A percentile compares a stretch with the other conserved stretches of the same genome.
These are phyloP conservation scores for Lymantria dispar DNA, from an alignment of 2,888 invertebrate species.

Conservation along the genomic window DNA sequence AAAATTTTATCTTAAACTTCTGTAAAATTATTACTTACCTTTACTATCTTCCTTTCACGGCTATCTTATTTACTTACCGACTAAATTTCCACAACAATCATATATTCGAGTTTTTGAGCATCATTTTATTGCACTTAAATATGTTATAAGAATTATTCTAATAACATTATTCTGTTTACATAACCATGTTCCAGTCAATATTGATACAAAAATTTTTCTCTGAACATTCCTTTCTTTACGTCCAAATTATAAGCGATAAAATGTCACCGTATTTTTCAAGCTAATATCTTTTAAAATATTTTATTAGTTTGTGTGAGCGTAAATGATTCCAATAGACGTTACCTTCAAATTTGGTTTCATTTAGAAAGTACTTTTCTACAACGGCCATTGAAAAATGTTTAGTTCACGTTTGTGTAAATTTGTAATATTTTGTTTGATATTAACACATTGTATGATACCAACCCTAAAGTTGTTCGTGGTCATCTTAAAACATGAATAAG, in stretches of 20 bases:
- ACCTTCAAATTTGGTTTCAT: conserved; percentile 19
- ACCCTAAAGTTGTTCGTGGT: no score
- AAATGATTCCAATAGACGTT: conserved; percentile 16
- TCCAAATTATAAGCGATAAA: conserved; percentile 30
- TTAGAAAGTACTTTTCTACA: conserved; percentile 1
- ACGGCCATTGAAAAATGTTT: neutral
- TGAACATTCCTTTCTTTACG: conserved; percentile 23
- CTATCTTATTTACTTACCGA: conserved; percentile 44
- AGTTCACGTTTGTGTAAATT: no score
- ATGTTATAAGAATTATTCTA: conserved; percentile 15
- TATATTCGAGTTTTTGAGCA: conserved; percentile 15
- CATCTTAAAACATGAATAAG: no score
- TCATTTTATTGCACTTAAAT: conserved; percentile 32
- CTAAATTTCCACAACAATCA: conserved; percentile 34
- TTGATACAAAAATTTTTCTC: conserved; percentile 14
- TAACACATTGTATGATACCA: no score
- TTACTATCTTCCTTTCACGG: conserved; percentile 44
- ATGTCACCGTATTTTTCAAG: conserved; percentile 32
- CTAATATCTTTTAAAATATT: conserved; percentile 33
- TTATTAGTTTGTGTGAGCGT: conserved; percentile 21
- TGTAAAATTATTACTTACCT: conserved; percentile 49
- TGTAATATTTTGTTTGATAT: no score
- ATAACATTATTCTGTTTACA: conserved; percentile 17
- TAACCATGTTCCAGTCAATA: conserved; percentile 16
- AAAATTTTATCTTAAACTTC: conserved; percentile 58